Percentiles rank a stretch among this genome's conserved stretches.
phyloP scores from a whole-genome alignment of 2,113 vertebrate species.

The Canis aureus region DNA sequence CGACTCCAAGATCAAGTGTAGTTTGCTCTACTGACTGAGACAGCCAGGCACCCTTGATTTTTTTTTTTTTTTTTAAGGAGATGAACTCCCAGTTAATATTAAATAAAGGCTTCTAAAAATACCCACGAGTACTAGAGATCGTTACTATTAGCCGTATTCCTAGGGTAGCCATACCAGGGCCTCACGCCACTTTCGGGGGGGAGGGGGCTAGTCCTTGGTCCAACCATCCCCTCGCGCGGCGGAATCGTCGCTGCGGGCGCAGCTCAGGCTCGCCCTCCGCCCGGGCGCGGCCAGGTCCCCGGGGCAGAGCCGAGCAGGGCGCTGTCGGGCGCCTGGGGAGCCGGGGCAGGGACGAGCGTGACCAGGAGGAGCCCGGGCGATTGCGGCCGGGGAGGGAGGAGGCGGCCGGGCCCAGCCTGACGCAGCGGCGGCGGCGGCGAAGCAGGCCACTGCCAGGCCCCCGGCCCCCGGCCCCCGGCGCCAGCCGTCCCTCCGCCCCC shows the following conservation, averaged over 20 bases:
- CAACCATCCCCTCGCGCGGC: background rate
- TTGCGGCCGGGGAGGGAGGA: slow-evolving; percentile 37
- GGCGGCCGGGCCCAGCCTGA: slow-evolving; percentile 80
- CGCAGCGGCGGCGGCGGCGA: slow-evolving; percentile 77
- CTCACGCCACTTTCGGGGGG: background rate
- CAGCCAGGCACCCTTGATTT: background rate
- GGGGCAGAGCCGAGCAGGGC: background rate
- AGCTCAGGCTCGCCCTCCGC: background rate
- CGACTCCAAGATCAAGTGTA: background rate
- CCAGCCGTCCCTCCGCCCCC: background rate
- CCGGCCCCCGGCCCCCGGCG: slow-evolving; percentile 1
- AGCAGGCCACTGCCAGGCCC: slow-evolving; percentile 57
- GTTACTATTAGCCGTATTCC: background rate
- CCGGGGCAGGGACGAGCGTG: background rate
- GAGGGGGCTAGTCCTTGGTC: background rate
- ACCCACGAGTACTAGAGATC: background rate
- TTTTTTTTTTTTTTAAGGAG: background rate
- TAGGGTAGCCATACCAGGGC: background rate
- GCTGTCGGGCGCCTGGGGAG: slow-evolving; percentile 31
- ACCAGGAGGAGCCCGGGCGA: background rate
- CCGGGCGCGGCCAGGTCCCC: background rate
- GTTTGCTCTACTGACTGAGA: background rate
- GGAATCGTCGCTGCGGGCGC: background rate
- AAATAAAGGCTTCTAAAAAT: background rate
- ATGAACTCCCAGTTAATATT: background rate